Conservation (phyloP, 2,888 invertebrate genomes). For the Cynaeus angustus region DNA sequence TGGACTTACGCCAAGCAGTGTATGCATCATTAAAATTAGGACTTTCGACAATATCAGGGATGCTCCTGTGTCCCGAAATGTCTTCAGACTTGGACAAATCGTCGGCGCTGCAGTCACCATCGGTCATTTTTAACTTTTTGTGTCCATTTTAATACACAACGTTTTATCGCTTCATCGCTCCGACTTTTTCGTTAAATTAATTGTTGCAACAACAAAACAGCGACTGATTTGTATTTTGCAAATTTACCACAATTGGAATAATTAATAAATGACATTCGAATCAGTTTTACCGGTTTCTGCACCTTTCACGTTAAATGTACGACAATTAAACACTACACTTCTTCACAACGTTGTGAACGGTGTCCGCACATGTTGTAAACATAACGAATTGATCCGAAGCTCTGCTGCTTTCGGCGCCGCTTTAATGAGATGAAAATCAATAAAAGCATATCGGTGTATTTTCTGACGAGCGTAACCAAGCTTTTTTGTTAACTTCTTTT, state of each 20-base stretch:
- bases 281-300: conserved; percentile 10
- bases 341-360: background rate
- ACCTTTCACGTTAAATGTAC: conserved; percentile 22
- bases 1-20: conserved; percentile 65
- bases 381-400: conserved; percentile 36
- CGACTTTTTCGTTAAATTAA: background rate
- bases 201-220: background rate
- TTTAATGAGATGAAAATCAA: conserved; percentile 50
- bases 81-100: conserved; percentile 61
- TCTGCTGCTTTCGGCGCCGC: conserved; percentile 38
- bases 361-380: conserved; percentile 30
- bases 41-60: conserved; percentile 58
- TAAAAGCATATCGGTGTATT: conserved; percentile 28
- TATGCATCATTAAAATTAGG: conserved; percentile 61
- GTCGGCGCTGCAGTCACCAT: conserved; percentile 57
- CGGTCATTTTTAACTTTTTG: conserved; percentile 57
- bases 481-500: background rate
- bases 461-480: background rate
- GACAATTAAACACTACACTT: background rate
- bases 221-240: conserved; percentile 6
- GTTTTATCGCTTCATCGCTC: background rate
- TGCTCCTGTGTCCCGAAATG: conserved; percentile 52
- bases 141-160: too few relatives aligned
- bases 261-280: background rate
- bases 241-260: conserved; percentile 17